Evolutionary conservation across 2,797 vertebrate species (phyloP).

Genomic region (Poliocrania exsul): DNA sequence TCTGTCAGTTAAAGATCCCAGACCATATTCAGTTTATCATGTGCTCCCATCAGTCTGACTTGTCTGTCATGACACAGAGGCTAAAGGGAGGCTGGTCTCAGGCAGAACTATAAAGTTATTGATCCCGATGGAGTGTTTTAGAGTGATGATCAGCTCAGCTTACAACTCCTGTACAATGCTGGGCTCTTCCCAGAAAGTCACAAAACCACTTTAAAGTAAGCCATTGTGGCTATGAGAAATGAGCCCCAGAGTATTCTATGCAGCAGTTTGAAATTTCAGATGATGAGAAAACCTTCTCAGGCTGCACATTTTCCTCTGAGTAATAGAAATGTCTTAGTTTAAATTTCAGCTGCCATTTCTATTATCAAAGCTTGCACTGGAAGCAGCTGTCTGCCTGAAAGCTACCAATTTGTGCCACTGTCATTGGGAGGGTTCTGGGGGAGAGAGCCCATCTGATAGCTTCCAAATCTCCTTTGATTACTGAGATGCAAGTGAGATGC

Average conservation of each 20-base stretch:
- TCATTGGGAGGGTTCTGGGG: not conserved
- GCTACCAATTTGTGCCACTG: slow-evolving; percentile 12
- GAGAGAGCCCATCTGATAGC: not conserved
- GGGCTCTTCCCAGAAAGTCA: not conserved
- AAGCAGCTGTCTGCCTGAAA: not conserved
- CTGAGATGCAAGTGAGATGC: not conserved
- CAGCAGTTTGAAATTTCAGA: slow-evolving; percentile 20
- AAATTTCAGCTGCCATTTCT: slow-evolving; percentile 56
- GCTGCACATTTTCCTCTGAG: slow-evolving; percentile 3
- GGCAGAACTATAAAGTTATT: not conserved
- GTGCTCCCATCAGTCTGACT: not conserved
- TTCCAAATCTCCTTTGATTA: slow-evolving; percentile 27
- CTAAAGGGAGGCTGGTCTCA: not conserved
- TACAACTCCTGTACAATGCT: not conserved
- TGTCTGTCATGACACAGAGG: not conserved
- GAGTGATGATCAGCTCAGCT: not conserved
- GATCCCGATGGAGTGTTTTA: not conserved
- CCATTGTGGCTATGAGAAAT: not conserved
- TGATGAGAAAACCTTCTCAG: slow-evolving; percentile 30
- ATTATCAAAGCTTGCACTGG: slow-evolving; percentile 1
- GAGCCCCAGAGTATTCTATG: not conserved
- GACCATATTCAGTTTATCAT: not conserved
- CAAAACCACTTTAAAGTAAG: not conserved
- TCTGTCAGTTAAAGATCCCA: not conserved
- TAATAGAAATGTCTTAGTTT: slow-evolving; percentile 40